Evolutionary conservation across 2,113 vertebrate species (phyloP).

Genomic region (Anhinga anhinga): DNA sequence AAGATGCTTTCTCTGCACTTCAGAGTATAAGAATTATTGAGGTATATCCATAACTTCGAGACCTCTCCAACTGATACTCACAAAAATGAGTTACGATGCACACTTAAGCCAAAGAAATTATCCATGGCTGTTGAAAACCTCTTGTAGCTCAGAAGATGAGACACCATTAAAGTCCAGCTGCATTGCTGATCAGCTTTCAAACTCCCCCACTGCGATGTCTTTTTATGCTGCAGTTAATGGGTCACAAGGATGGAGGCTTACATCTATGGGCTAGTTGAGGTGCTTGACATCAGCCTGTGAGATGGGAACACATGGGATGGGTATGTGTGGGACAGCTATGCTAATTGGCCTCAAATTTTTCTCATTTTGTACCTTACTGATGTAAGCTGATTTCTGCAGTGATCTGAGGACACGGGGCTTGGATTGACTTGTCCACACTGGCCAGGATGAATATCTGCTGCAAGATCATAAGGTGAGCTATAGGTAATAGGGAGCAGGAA

Average conservation of each 20-base stretch:
- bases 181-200: not conserved
- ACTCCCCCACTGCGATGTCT: accelerated
- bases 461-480: not conserved
- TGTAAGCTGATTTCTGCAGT: not conserved
- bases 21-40: not conserved
- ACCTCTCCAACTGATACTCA: not conserved
- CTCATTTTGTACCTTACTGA: not conserved
- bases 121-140: not conserved
- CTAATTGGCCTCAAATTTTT: not conserved
- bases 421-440: not conserved
- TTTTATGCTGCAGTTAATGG: not conserved
- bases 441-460: not conserved
- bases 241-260: not conserved
- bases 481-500: not conserved
- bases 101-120: not conserved
- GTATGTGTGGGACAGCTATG: not conserved
- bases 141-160: not conserved
- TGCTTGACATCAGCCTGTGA: not conserved
- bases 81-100: not conserved
- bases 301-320: not conserved
- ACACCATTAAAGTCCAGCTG: not conserved
- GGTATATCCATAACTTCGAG: not conserved
- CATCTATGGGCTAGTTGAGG: not conserved
- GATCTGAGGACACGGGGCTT: not conserved
- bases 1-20: not conserved